A percentile compares a stretch with the other conserved stretches of the same genome.
Evolutionary conservation across 1,140 invertebrate species (phyloP).

Genomic region (Drosophila kepulauana): DNA sequence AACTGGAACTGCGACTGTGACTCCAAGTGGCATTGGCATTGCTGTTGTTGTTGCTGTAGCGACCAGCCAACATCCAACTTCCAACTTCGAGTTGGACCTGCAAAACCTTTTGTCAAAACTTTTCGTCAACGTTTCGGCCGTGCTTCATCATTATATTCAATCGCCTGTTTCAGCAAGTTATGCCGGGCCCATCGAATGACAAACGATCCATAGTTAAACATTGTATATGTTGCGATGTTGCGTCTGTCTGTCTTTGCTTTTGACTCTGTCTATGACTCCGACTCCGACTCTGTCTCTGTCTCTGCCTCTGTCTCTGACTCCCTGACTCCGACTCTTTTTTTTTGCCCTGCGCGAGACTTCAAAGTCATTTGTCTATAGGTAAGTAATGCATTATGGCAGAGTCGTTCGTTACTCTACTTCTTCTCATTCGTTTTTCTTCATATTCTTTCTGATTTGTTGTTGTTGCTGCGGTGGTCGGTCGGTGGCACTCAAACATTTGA

Average conservation of each 20-base stretch:
- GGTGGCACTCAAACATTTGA: slow-evolving; percentile 58
- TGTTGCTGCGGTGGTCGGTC: slow-evolving; percentile 30
- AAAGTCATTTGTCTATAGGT: slow-evolving; percentile 58
- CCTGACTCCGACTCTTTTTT: too few relatives aligned
- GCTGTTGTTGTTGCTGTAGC: background rate
- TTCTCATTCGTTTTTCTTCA: background rate
- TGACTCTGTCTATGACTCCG: too few relatives aligned
- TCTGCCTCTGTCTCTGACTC: too few relatives aligned
- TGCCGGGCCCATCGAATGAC: slow-evolving; percentile 50
- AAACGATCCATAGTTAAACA: slow-evolving; percentile 43
- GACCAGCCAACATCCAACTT: background rate
- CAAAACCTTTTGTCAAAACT: slow-evolving; percentile 51
- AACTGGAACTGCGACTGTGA: slow-evolving; percentile 11
- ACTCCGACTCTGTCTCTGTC: too few relatives aligned
- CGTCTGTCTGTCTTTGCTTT: too few relatives aligned
- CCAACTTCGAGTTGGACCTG: background rate
- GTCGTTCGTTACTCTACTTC: slow-evolving; percentile 19
- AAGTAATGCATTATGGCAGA: slow-evolving; percentile 40
- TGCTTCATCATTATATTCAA: slow-evolving; percentile 48
- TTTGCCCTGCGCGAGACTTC: slow-evolving; percentile 48
- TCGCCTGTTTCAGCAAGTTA: slow-evolving; percentile 32
- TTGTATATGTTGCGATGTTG: background rate
- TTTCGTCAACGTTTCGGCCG: slow-evolving; percentile 39
- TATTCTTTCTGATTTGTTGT: slow-evolving; percentile 4
- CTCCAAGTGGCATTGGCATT: background rate